These are phyloP conservation scores for Yponomeuta cagnagella DNA, from an alignment of 2,888 invertebrate genomes.

Conservation along the genomic window DNA sequence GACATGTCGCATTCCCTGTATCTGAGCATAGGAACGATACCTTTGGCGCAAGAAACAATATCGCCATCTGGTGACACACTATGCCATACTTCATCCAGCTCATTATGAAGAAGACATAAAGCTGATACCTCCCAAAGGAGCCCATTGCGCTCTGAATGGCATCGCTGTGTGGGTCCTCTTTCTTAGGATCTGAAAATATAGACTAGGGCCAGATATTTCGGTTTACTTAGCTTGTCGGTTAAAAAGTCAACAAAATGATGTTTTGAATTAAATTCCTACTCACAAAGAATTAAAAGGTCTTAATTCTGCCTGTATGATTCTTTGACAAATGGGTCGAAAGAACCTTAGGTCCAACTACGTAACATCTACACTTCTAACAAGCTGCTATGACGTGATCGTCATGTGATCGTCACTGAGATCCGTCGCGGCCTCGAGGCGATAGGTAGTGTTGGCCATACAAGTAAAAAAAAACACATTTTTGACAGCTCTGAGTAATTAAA, in stretches of 20 bases:
- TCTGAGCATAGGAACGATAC: constrained; percentile 36
- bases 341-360: too few species aligned
- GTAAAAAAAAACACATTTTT: too few species aligned
- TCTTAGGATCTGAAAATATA: not conserved
- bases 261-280: not conserved
- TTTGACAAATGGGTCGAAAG: too few species aligned
- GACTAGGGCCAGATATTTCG: not conserved
- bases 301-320: too few species aligned
- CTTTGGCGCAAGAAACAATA: constrained; percentile 41
- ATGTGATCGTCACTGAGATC: too few species aligned
- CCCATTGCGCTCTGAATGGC: not conserved
- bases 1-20: constrained; percentile 41
- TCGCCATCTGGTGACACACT: constrained; percentile 39
- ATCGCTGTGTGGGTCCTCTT: not conserved
- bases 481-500: too few species aligned
- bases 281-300: not conserved
- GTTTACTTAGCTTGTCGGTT: not conserved
- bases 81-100: constrained; percentile 33
- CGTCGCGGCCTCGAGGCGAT: too few species aligned
- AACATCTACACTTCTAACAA: too few species aligned
- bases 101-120: constrained; percentile 29
- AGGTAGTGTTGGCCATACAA: too few species aligned
- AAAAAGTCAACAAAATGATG: not conserved
- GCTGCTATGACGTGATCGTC: too few species aligned
- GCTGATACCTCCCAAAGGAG: constrained; percentile 37